These are phyloP conservation scores for Cetoscarus ocellatus DNA, from an alignment of 2,797 vertebrate species.

Conservation along the genomic window DNA sequence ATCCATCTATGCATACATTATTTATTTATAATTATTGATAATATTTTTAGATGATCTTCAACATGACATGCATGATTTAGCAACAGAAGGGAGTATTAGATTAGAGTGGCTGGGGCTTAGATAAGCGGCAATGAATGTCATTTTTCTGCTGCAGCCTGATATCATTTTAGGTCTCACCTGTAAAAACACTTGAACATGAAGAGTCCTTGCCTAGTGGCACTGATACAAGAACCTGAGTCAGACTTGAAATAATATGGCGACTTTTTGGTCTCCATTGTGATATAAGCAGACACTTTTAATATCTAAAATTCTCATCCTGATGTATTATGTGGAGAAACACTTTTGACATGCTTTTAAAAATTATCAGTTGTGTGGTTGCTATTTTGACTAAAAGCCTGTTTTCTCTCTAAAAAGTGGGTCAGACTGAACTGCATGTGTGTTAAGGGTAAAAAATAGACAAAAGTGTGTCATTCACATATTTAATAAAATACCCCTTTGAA, in stretches of 20 bases:
- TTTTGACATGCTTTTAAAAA: constrained; percentile 5
- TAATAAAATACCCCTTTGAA: constrained; percentile 41
- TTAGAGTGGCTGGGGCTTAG: neutral
- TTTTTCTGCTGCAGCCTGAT: no score
- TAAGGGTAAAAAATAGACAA: constrained; percentile 27
- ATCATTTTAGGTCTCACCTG: neutral
- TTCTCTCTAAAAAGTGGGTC: constrained; percentile 37
- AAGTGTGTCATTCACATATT: constrained; percentile 51
- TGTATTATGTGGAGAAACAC: neutral
- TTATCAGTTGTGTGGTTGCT: neutral
- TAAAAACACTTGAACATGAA: neutral
- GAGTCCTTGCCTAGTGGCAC: no score
- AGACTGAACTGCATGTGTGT: constrained; percentile 26
- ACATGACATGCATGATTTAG: no score
- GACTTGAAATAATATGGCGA: neutral
- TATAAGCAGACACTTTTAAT: neutral
- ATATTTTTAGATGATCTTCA: no score
- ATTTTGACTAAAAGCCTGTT: constrained; percentile 1
- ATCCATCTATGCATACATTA: no score
- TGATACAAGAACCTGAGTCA: no score
- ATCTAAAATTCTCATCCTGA: neutral
- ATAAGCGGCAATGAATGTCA: no score
- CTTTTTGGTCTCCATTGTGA: neutral
- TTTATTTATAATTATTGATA: no score
- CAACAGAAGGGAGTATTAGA: no score